Evolutionary conservation across 1,140 invertebrate species (phyloP).

Genomic region (Drosophila yakuba): DNA sequence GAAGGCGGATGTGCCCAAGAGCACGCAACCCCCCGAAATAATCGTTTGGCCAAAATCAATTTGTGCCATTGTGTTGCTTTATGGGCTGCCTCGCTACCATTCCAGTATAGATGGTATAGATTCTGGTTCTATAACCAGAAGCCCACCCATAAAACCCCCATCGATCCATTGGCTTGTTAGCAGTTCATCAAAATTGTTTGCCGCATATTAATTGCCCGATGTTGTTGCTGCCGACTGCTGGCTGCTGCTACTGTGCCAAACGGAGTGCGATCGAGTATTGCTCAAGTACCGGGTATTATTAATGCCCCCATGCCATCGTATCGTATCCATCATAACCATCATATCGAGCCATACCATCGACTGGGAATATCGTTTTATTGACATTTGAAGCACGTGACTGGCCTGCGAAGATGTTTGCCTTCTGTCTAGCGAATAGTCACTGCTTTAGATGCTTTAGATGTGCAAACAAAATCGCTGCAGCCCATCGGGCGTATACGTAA

Average conservation of each 20-base stretch:
- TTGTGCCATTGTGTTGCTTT: slow-evolving; percentile 71
- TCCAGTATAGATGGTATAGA: not conserved
- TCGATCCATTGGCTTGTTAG: slow-evolving; percentile 58
- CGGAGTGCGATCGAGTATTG: slow-evolving; percentile 57
- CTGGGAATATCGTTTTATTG: slow-evolving; percentile 69
- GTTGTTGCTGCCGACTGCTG: slow-evolving; percentile 27
- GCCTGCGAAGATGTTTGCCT: slow-evolving; percentile 58
- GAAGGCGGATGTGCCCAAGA: slow-evolving; percentile 50
- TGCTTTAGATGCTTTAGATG: slow-evolving; percentile 48
- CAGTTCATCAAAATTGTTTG: slow-evolving; percentile 76
- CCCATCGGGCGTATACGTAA: slow-evolving; percentile 38
- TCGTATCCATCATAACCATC: not conserved
- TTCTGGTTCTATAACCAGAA: not conserved
- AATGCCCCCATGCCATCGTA: slow-evolving; percentile 28
- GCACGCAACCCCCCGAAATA: slow-evolving; percentile 50
- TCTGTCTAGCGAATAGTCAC: slow-evolving; percentile 30
- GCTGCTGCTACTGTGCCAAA: slow-evolving; percentile 18
- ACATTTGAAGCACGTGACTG: slow-evolving; percentile 71
- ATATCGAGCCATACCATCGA: not conserved
- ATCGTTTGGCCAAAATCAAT: slow-evolving; percentile 78
- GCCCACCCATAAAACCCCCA: slow-evolving; percentile 2
- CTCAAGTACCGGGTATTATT: slow-evolving; percentile 60
- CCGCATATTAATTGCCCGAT: slow-evolving; percentile 71
- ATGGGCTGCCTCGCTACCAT: slow-evolving; percentile 42
- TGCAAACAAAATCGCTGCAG: slow-evolving; percentile 40